Conservation (phyloP, 2,797 vertebrate genomes). For the Oceanodroma leucorhoa region DNA sequence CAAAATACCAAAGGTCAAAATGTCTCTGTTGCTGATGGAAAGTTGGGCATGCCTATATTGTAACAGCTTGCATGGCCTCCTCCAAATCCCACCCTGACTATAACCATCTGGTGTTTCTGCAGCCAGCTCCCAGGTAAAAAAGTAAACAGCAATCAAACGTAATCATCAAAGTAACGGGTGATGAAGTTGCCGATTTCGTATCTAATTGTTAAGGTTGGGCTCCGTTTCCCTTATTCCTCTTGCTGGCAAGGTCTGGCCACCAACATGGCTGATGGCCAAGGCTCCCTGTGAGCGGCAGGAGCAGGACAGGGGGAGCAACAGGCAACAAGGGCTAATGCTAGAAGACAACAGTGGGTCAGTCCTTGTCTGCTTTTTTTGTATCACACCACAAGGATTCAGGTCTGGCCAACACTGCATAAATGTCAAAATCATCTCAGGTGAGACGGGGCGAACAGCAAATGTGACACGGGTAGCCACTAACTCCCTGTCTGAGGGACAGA, state of each 20-base stretch:
- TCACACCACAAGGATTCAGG: neutral
- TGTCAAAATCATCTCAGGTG: neutral
- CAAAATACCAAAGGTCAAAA: slow-evolving; percentile 13
- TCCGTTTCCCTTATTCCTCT: neutral
- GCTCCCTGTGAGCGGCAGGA: neutral
- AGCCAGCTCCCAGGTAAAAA: neutral
- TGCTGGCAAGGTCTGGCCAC: accelerated
- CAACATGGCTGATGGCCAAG: neutral
- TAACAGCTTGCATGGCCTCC: slow-evolving; percentile 1
- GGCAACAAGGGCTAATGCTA: neutral
- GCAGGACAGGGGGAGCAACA: accelerated
- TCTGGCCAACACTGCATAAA: neutral
- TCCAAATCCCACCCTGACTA: slow-evolving; percentile 6
- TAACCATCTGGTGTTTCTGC: slow-evolving; percentile 24
- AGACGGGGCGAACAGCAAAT: neutral
- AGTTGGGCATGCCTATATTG: neutral
- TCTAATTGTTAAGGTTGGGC: neutral
- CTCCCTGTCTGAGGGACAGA: neutral
- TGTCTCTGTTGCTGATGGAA: neutral
- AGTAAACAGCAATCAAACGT: slow-evolving; percentile 13
- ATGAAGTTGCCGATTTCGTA: neutral
- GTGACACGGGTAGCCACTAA: neutral
- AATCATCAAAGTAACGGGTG: neutral
- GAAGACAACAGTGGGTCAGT: neutral
- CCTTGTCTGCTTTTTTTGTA: neutral